These are phyloP conservation scores for Galerucella nymphaeae DNA, from an alignment of 2,888 invertebrate genomes.

Conservation along the genomic window DNA sequence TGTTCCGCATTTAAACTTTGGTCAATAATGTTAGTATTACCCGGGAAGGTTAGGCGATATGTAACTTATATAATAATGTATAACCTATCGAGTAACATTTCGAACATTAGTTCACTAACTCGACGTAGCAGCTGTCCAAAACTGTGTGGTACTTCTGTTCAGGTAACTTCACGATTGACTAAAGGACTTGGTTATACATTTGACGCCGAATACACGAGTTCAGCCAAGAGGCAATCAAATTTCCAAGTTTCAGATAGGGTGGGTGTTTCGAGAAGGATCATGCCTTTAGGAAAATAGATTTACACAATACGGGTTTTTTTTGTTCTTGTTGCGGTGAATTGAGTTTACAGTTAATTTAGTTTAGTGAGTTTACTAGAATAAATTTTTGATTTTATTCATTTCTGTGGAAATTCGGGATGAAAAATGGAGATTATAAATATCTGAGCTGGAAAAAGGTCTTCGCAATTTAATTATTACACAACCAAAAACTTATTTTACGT, in stretches of 20 bases:
- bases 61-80: conserved; percentile 7
- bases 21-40: conserved; percentile 5
- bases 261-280: not conserved
- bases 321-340: no score
- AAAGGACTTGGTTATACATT: conserved; percentile 22
- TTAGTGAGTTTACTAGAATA: no score
- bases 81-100: conserved; percentile 32
- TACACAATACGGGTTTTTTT: not conserved
- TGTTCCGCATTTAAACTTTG: conserved; percentile 7
- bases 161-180: conserved; percentile 34
- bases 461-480: no score
- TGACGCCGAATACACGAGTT: conserved; percentile 12
- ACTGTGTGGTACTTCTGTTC: conserved; percentile 32
- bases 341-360: no score
- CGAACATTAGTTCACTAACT: conserved; percentile 32
- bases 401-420: no score
- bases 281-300: not conserved
- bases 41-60: not conserved
- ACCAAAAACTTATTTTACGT: no score
- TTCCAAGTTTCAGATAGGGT: conserved; percentile 15
- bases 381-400: no score
- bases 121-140: conserved; percentile 36
- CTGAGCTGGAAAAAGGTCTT: no score
- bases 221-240: conserved; percentile 23
- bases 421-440: no score